A percentile compares a stretch with the other conserved stretches of the same genome.
Evolutionary conservation across 2,888 invertebrate species (phyloP).

Genomic region (Meliscaeva auricollis): DNA sequence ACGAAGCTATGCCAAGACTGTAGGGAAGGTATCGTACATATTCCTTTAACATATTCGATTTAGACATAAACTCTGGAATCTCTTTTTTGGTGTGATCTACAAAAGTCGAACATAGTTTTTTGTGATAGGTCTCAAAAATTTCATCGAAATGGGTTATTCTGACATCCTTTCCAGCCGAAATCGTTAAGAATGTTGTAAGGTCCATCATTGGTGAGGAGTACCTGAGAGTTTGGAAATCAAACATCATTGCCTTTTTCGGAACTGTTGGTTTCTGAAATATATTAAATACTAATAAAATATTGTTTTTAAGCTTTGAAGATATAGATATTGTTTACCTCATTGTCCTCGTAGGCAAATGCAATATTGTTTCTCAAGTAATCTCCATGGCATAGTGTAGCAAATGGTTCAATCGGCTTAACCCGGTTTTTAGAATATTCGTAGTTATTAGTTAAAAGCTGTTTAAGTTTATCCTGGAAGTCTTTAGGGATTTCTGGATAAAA

Average conservation of each 20-base stretch:
- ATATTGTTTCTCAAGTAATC: slow-evolving; percentile 83
- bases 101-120: slow-evolving; percentile 77
- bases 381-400: slow-evolving; percentile 82
- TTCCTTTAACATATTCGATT: slow-evolving; percentile 79
- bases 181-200: slow-evolving; percentile 79
- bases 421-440: slow-evolving; percentile 78
- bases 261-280: slow-evolving; percentile 65
- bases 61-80: slow-evolving; percentile 81
- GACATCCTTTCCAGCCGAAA: slow-evolving; percentile 80
- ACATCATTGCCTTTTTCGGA: slow-evolving; percentile 82
- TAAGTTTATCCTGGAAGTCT: slow-evolving; percentile 78
- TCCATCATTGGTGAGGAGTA: slow-evolving; percentile 83
- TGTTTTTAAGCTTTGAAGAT: not conserved
- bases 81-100: slow-evolving; percentile 50
- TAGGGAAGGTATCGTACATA: slow-evolving; percentile 80
- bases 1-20: slow-evolving; percentile 77
- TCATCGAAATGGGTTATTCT: slow-evolving; percentile 79
- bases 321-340: slow-evolving; percentile 47
- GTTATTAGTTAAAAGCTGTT: slow-evolving; percentile 70
- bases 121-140: slow-evolving; percentile 81
- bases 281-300: not conserved
- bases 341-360: slow-evolving; percentile 80
- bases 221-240: slow-evolving; percentile 83
- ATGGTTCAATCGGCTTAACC: slow-evolving; percentile 81
- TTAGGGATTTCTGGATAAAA: slow-evolving; percentile 79